These are phyloP conservation scores for Melinaea menophilus DNA, from an alignment of 2,888 invertebrate genomes.

Conservation along the genomic window DNA sequence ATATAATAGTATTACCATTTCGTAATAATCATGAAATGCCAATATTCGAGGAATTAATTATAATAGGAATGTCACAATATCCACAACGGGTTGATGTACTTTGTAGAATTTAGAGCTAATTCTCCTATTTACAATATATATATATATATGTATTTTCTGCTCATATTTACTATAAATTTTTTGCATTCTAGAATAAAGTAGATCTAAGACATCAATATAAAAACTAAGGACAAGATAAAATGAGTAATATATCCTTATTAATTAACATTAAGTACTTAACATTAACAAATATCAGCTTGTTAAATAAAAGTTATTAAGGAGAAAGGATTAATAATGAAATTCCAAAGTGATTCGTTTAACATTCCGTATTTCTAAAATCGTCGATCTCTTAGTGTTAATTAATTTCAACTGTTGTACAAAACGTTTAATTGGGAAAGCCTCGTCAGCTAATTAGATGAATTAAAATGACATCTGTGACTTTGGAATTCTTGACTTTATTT, in stretches of 20 bases:
- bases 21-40: background rate
- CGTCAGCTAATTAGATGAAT: constrained; percentile 50
- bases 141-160: background rate
- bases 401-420: constrained; percentile 62
- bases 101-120: background rate
- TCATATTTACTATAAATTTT: no score
- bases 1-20: background rate
- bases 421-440: constrained; percentile 55
- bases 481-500: constrained; percentile 8
- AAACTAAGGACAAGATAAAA: no score
- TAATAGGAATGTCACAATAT: background rate
- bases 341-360: constrained; percentile 29
- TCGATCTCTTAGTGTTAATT: constrained; percentile 56
- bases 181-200: no score
- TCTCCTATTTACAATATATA: background rate
- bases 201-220: no score
- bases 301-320: constrained; percentile 3
- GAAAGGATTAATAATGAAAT: constrained; percentile 15
- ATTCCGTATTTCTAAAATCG: constrained; percentile 48
- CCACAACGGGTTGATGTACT: background rate
- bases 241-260: no score
- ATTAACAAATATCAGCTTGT: background rate
- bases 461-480: constrained; percentile 37
- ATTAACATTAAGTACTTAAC: background rate
- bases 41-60: background rate